A percentile compares a stretch with the other conserved stretches of the same genome.
Conservation (phyloP, 1,140 invertebrate genomes). For the Drosophila pachea region DNA sequence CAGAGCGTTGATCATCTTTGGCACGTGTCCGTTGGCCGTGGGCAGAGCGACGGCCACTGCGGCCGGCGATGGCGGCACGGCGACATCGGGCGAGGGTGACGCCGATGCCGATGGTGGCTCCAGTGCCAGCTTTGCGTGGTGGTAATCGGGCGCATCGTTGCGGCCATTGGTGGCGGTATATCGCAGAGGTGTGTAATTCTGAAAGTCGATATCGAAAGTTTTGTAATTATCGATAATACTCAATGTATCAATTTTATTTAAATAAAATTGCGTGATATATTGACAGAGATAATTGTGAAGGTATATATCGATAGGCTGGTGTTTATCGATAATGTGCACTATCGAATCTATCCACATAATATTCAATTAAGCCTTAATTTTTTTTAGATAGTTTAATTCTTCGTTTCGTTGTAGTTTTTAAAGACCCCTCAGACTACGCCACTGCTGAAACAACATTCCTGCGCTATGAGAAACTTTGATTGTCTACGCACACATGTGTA, state of each 20-base stretch:
- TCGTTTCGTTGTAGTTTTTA: too few species aligned
- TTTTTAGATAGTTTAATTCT: neutral
- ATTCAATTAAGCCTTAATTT: neutral
- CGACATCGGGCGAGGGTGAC: conserved; percentile 61
- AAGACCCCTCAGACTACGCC: conserved; percentile 17
- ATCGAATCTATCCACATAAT: too few species aligned
- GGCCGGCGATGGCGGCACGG: conserved; percentile 42
- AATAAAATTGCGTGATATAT: too few species aligned
- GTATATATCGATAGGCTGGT: too few species aligned
- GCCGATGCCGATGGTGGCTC: conserved; percentile 58
- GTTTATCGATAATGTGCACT: too few species aligned
- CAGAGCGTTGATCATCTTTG: conserved; percentile 78
- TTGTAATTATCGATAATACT: neutral
- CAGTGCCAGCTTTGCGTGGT: conserved; percentile 70
- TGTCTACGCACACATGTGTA: conserved; percentile 15
- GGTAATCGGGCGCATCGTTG: conserved; percentile 70
- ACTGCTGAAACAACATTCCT: conserved; percentile 53
- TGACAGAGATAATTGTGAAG: too few species aligned
- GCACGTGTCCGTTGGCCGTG: conserved; percentile 65
- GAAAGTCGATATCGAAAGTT: conserved; percentile 12
- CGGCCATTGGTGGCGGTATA: conserved; percentile 73
- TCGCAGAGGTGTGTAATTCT: conserved; percentile 73
- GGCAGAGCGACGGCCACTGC: conserved; percentile 45
- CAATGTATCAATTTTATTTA: neutral
- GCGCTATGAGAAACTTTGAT: conserved; percentile 33